Conservation (phyloP, 2,113 vertebrate genomes). For the Scomber japonicus region DNA sequence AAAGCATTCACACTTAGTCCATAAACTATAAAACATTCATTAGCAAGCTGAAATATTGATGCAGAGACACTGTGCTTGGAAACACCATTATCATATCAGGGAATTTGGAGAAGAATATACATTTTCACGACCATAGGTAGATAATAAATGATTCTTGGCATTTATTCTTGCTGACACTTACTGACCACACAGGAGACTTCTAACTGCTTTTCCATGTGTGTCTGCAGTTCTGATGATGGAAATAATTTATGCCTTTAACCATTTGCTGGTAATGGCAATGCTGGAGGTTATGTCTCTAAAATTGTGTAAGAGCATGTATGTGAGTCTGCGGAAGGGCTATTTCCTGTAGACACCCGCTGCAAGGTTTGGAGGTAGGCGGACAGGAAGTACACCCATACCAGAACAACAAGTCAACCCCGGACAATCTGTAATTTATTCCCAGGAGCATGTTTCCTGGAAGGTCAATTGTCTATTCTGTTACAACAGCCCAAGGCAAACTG, state of each 20-base stretch:
- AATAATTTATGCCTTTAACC: slow-evolving; percentile 37
- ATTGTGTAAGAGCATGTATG: background rate
- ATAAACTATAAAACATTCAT: background rate
- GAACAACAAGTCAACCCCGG: slow-evolving; percentile 47
- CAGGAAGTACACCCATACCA: slow-evolving; percentile 66
- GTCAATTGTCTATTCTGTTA: slow-evolving; percentile 61
- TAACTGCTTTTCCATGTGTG: slow-evolving; percentile 16
- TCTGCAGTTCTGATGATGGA: background rate
- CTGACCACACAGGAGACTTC: background rate
- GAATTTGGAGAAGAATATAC: too few species aligned
- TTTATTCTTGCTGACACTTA: slow-evolving; percentile 2
- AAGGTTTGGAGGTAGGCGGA: slow-evolving; percentile 41
- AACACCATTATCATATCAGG: background rate
- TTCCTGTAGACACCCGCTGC: slow-evolving; percentile 57
- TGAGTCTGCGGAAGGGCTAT: slow-evolving; percentile 4
- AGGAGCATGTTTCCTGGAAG: slow-evolving; percentile 63
- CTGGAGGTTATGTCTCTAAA: slow-evolving; percentile 15
- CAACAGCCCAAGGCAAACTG: slow-evolving; percentile 26
- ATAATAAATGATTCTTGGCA: background rate
- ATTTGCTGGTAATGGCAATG: slow-evolving; percentile 12
- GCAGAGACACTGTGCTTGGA: background rate
- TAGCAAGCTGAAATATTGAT: background rate
- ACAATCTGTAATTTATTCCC: slow-evolving; percentile 60
- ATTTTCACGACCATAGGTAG: too few species aligned
- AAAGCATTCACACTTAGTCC: background rate